These are phyloP conservation scores for Sminthopsis crassicaudata DNA, from an alignment of 2,113 vertebrate species.

Conservation along the genomic window DNA sequence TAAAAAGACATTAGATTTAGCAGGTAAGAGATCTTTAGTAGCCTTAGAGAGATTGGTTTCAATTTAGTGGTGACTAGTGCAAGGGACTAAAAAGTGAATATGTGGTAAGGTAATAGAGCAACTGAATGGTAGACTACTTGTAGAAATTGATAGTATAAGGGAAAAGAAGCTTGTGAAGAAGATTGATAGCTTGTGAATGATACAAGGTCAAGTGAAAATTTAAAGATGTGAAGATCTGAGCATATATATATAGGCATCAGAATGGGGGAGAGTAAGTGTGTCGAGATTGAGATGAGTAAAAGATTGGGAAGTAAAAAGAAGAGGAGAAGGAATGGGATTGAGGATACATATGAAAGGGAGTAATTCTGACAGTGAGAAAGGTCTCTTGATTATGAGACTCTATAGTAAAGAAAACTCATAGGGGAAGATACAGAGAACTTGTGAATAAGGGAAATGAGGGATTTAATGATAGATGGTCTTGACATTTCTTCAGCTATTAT, in stretches of 20 bases:
- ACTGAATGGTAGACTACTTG: background rate
- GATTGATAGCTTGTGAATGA: background rate
- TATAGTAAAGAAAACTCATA: background rate
- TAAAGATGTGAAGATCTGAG: background rate
- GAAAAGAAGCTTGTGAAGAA: background rate
- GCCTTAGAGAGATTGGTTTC: background rate
- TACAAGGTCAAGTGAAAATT: background rate
- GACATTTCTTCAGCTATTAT: background rate
- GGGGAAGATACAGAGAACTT: background rate
- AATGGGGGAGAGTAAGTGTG: background rate
- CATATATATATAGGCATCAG: background rate
- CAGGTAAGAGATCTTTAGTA: background rate
- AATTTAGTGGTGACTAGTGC: background rate
- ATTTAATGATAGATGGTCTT: background rate
- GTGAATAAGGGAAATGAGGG: background rate
- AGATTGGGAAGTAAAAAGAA: background rate
- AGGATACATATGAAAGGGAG: background rate
- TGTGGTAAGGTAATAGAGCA: background rate
- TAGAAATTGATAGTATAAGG: background rate
- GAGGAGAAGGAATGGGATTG: background rate
- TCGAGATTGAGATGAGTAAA: background rate
- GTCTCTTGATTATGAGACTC: background rate
- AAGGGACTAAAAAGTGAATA: background rate
- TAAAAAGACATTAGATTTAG: background rate
- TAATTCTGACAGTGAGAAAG: background rate